Percentiles rank a stretch among this genome's conserved stretches.
Evolutionary conservation across 2,113 vertebrate genomes (phyloP).

Genomic region (Cyanocitta stelleri): DNA sequence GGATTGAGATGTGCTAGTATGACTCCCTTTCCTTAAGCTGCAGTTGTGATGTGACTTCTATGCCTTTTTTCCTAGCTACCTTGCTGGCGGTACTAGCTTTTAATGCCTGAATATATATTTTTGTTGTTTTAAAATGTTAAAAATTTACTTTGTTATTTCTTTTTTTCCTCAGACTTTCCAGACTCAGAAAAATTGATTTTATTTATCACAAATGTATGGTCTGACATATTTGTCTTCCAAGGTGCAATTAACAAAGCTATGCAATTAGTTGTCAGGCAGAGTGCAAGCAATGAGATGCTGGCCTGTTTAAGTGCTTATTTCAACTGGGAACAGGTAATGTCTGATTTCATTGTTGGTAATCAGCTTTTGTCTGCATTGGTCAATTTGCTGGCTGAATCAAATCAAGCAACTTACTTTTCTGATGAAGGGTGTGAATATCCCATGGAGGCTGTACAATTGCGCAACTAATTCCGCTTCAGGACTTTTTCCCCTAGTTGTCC

Average conservation of each 20-base stretch:
- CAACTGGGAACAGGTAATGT: conserved; percentile 86
- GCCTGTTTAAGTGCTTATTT: conserved; percentile 78
- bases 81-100: not conserved
- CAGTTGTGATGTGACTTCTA: not conserved
- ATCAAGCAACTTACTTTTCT: not conserved
- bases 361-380: not conserved
- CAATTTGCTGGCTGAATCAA: not conserved
- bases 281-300: conserved; percentile 72
- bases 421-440: not conserved
- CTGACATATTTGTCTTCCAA: conserved; percentile 75
- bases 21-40: not conserved
- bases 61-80: not conserved
- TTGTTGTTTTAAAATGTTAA: not conserved
- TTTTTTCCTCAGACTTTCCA: conserved; percentile 78
- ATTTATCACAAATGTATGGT: conserved; percentile 88
- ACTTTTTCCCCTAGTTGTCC: not conserved
- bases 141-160: not conserved
- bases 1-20: not conserved
- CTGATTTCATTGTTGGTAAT: not conserved
- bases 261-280: conserved; percentile 79
- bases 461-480: not conserved
- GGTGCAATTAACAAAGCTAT: conserved; percentile 82
- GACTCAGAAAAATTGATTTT: conserved; percentile 83
- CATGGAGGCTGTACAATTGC: not conserved
- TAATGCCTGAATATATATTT: not conserved